These are phyloP conservation scores for Tapirus terrestris DNA, from an alignment of 2,113 vertebrate genomes.

Conservation along the genomic window DNA sequence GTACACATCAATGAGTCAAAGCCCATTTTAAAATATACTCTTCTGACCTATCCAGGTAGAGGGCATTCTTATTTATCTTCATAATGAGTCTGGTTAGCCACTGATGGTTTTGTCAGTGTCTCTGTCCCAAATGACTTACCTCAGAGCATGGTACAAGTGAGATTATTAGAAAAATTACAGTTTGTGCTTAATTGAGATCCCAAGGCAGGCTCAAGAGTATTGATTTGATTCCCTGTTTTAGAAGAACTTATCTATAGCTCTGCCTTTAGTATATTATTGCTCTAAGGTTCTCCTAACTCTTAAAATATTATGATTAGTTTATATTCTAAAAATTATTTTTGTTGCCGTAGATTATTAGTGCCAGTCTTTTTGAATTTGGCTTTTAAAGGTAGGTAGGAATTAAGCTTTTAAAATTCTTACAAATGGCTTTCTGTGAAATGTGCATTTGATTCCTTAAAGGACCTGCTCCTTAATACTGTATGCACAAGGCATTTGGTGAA, in stretches of 20 bases:
- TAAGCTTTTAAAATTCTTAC: not conserved
- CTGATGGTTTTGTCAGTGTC: not conserved
- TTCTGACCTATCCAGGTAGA: not conserved
- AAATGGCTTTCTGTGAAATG: not conserved
- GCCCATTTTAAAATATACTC: not conserved
- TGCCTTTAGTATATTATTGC: not conserved
- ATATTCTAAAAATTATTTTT: not conserved
- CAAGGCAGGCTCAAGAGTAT: not conserved
- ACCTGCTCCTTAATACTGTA: not conserved
- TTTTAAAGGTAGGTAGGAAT: not conserved
- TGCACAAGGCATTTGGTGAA: not conserved
- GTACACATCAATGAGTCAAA: not conserved
- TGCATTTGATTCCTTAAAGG: not conserved
- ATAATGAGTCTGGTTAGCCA: rapidly evolving
- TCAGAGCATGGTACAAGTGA: not conserved
- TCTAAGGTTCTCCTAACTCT: not conserved
- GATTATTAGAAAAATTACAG: not conserved
- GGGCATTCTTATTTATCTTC: not conserved
- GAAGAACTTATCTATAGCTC: not conserved
- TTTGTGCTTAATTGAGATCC: not conserved
- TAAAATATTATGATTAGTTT: not conserved
- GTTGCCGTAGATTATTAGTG: not conserved
- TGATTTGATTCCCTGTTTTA: not conserved
- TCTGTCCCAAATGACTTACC: conserved; percentile 19
- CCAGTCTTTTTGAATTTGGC: not conserved